Percentiles rank a stretch among this genome's conserved stretches.
These are phyloP conservation scores for Uromys caudimaculatus DNA, from an alignment of 2,797 vertebrate species.

Conservation along the genomic window DNA sequence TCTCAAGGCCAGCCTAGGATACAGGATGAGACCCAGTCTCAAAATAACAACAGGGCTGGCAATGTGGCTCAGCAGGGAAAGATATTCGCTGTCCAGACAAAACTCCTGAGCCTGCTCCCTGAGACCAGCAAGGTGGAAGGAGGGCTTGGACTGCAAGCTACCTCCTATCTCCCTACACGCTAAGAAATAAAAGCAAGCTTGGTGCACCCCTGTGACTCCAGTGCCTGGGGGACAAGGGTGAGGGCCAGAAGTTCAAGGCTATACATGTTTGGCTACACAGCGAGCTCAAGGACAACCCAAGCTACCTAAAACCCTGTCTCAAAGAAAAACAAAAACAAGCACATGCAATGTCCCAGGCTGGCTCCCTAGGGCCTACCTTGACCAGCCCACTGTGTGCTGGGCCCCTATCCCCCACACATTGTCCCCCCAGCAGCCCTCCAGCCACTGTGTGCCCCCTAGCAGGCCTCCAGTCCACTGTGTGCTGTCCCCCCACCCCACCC, in stretches of 20 bases:
- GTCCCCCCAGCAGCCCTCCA: background rate
- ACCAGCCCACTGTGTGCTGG: background rate
- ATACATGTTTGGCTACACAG: background rate
- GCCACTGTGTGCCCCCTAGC: too few relatives aligned
- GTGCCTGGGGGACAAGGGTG: background rate
- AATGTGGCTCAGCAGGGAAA: background rate
- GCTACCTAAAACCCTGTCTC: background rate
- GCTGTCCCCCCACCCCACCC: too few relatives aligned
- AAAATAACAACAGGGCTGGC: background rate
- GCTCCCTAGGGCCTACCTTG: background rate
- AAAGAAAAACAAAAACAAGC: background rate
- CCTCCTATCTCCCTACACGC: too few relatives aligned
- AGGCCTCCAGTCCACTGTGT: too few relatives aligned
- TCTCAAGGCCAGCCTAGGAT: background rate
- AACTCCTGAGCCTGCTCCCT: background rate
- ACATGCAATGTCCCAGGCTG: background rate
- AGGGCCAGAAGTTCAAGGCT: background rate
- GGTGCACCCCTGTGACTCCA: background rate
- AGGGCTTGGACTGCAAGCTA: background rate
- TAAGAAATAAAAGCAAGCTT: background rate
- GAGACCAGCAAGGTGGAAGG: too few relatives aligned
- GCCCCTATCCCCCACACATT: background rate
- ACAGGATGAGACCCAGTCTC: background rate
- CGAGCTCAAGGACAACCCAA: background rate
- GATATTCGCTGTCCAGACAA: background rate